Base-by-base conservation (phyloP, 2,113 vertebrate genomes). In the Paracanthobrama guichenoti region DNA sequence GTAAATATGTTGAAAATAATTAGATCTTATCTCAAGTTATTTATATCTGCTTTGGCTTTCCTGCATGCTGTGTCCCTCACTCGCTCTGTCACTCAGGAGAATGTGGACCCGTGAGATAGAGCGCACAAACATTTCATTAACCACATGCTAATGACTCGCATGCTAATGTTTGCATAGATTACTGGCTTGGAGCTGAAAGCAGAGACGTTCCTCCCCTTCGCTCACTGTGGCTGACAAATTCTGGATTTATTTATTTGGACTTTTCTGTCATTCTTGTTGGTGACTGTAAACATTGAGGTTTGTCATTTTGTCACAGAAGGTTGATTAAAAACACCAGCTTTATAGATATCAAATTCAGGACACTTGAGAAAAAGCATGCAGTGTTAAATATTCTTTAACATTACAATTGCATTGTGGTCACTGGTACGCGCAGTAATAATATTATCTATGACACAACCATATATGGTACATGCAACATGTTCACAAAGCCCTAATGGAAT, bases 71-170 rank as follows among this genome's bases (percentile, higher is more conserved):
- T 90, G 90, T 91, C 92, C 87, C 89, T 89, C 90, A 90, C 88
- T 90, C 86, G 89, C 86, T 88, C 87, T 87, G 89, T 92, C 91
- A 91, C 89, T 92, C 90, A 48, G 59, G 84, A 88, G 88, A 89
- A 91, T 82, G 88, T 89, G 89, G 91, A 85, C 89, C 89, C 84
- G 83, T 88, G 91, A 93, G 90, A 90, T 89, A 81, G 84, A 14
- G 86, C 88, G 92, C 90, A 81, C 87, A 90, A 91, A 91, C 90
- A 92, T 88, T 89, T 89, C 87, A 84, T 87, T 84, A 84, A 82
- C 89, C 85, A 85, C 74, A 78, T 86, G 85, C 85, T 94, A 93
- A 94, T 93, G 91, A 92, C 90, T 87, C 72, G 86, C 90, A 93
- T 90, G 89, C 91, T 91, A 91, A 86, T 88, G 90, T 92, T 90